Conservation (phyloP, 2,797 vertebrate species). For the Enteromius thamalakanensis region DNA sequence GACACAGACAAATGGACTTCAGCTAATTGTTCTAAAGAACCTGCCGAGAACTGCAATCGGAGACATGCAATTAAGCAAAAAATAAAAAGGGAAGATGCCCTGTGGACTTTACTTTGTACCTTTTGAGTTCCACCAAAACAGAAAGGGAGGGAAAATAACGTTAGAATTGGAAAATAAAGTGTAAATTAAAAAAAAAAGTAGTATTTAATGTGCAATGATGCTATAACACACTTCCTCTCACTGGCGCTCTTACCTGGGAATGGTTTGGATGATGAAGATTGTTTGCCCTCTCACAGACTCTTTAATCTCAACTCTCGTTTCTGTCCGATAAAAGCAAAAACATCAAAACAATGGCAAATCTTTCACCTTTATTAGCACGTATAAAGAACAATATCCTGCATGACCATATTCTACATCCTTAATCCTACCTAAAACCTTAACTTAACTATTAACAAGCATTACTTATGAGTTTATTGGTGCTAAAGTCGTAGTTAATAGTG, state of each 20-base stretch:
- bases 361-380: no score
- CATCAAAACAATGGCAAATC: neutral
- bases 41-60: neutral
- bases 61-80: neutral
- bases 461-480: no score
- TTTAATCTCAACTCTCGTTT: slow-evolving; percentile 98
- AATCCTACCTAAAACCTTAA: no score
- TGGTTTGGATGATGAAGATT: slow-evolving; percentile 98
- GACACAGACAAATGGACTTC: neutral
- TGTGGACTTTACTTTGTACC: neutral
- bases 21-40: neutral
- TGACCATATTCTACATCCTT: no score
- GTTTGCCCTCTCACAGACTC: slow-evolving; percentile 97
- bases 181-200: neutral
- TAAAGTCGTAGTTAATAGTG: no score
- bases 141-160: neutral
- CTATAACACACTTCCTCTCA: neutral
- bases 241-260: slow-evolving; percentile 87
- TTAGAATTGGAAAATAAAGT: neutral
- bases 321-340: slow-evolving; percentile 67
- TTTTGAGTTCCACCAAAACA: neutral
- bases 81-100: neutral
- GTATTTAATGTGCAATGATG: no score
- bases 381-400: no score
- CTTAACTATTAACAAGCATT: no score